Conservation (phyloP, 2,797 vertebrate genomes). For the Protonibea diacanthus region DNA sequence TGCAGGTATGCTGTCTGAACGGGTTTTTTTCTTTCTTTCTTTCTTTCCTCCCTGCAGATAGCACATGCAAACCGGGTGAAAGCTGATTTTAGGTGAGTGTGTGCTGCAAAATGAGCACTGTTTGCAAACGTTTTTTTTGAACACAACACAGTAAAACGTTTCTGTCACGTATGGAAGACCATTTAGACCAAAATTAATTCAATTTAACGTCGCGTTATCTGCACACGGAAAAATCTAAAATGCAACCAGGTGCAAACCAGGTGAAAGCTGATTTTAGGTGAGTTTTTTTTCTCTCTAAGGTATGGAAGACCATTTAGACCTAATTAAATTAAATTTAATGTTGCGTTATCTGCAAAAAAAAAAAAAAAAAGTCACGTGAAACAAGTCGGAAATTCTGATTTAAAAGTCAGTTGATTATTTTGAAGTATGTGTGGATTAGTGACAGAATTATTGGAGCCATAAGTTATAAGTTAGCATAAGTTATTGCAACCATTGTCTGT, state of each 20-base stretch:
- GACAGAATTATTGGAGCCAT: background rate
- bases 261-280: background rate
- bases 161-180: background rate
- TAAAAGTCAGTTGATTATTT: background rate
- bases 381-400: background rate
- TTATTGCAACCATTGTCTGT: no score
- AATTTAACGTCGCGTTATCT: no score
- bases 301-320: background rate
- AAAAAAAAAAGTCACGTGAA: no score
- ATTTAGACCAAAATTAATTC: background rate
- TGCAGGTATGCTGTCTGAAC: background rate
- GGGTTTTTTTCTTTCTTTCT: background rate
- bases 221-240: background rate
- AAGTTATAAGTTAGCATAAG: no score
- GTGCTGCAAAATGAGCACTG: fast-evolving
- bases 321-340: background rate
- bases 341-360: background rate
- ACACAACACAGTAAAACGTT: no score
- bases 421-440: background rate
- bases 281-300: background rate
- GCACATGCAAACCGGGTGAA: background rate
- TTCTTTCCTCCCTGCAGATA: background rate
- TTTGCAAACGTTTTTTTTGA: background rate
- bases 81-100: background rate
- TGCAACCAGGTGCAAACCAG: background rate